phyloP scores from a whole-genome alignment of 2,113 vertebrate species.

The Xiphophorus couchianus region DNA sequence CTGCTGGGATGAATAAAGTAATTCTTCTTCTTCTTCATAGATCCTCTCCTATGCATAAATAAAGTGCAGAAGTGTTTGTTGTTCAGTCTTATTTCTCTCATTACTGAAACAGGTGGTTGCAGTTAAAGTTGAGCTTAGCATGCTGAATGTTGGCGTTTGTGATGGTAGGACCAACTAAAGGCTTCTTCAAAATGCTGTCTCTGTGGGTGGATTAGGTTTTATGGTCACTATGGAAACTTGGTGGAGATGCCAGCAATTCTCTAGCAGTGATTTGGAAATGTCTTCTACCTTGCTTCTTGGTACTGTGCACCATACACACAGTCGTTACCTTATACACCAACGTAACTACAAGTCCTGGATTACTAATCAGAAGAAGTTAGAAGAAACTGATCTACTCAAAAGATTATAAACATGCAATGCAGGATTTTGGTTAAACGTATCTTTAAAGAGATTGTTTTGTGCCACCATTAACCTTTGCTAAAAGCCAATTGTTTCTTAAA shows the following conservation, averaged over 20 bases:
- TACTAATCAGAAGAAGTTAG: background rate
- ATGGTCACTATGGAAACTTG: no score
- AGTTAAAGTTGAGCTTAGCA: background rate
- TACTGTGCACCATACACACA: no score
- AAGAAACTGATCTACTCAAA: background rate
- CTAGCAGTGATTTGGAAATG: background rate
- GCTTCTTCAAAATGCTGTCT: background rate
- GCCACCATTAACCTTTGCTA: no score
- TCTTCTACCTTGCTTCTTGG: background rate
- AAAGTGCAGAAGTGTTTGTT: background rate
- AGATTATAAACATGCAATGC: no score
- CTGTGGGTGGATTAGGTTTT: no score
- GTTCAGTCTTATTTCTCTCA: background rate
- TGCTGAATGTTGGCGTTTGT: background rate
- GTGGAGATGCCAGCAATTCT: background rate
- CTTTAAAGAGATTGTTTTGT: no score
- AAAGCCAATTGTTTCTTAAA: no score
- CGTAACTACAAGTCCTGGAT: background rate
- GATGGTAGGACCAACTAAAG: background rate
- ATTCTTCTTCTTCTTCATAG: background rate
- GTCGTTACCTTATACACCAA: background rate
- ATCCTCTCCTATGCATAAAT: background rate
- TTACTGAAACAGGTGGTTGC: background rate
- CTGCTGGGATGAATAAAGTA: no score
- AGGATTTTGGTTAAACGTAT: no score